These are phyloP conservation scores for Carpatolechia fugitivella DNA, from an alignment of 2,888 invertebrate species.

Conservation along the genomic window DNA sequence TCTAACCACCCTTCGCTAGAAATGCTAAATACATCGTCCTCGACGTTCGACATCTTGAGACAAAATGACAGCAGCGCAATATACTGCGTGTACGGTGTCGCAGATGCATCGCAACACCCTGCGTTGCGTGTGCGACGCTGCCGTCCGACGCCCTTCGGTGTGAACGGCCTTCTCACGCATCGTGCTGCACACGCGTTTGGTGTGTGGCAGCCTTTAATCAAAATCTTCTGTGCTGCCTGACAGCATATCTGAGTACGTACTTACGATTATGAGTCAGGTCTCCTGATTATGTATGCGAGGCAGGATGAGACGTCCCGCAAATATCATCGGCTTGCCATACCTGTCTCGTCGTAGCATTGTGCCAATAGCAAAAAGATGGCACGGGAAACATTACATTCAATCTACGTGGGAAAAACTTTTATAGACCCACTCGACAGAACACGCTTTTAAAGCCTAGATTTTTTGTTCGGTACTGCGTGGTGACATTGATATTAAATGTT, in stretches of 20 bases:
- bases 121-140: too few species aligned
- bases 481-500: neutral
- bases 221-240: too few species aligned
- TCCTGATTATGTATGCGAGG: slow-evolving; percentile 8
- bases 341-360: slow-evolving; percentile 25
- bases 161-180: too few species aligned
- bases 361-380: slow-evolving; percentile 24
- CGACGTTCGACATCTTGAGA: too few species aligned
- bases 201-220: too few species aligned
- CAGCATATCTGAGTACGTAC: neutral
- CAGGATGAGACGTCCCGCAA: slow-evolving; percentile 4
- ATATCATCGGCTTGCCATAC: slow-evolving; percentile 24
- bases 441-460: neutral
- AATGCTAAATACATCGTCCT: too few species aligned
- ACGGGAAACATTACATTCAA: slow-evolving; percentile 4
- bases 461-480: neutral
- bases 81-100: too few species aligned
- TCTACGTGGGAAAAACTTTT: slow-evolving; percentile 2
- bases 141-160: too few species aligned
- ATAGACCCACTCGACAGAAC: neutral
- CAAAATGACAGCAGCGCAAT: too few species aligned
- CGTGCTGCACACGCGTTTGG: too few species aligned
- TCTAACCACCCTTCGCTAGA: too few species aligned
- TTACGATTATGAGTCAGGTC: neutral
- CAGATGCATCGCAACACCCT: too few species aligned